Percentiles rank a stretch among this genome's conserved stretches.
Evolutionary conservation across 1,140 invertebrate genomes (phyloP).

Genomic region (Agrypnia vestita): DNA sequence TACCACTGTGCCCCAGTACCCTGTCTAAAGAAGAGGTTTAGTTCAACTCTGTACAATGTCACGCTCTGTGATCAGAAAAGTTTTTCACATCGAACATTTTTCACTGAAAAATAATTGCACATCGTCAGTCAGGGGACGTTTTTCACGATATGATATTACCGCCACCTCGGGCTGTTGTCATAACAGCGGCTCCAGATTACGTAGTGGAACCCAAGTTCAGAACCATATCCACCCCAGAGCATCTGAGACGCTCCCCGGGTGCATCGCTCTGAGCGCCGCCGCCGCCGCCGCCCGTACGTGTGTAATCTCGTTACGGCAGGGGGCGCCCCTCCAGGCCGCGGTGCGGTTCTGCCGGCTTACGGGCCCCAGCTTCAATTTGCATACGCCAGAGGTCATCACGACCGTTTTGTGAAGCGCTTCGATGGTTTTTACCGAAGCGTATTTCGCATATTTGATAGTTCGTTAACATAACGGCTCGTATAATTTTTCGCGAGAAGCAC

Average conservation of each 20-base stretch:
- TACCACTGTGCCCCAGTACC: no score
- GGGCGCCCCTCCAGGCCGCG: neutral
- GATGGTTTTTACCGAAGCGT: neutral
- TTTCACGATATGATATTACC: neutral
- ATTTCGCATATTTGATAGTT: conserved; percentile 1
- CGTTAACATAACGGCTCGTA: neutral
- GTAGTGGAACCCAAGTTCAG: neutral
- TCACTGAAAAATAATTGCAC: no score
- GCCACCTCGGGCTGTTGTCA: neutral
- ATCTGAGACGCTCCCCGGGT: neutral
- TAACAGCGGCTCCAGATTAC: neutral
- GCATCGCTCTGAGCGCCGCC: conserved; percentile 20
- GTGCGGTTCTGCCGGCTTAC: neutral
- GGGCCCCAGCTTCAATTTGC: neutral
- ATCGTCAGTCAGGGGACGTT: no score
- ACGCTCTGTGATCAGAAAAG: no score
- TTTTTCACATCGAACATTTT: no score
- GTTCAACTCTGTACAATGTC: no score
- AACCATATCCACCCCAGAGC: neutral
- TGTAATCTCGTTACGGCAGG: conserved; percentile 22
- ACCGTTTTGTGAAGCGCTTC: neutral
- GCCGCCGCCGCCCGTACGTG: conserved; percentile 16
- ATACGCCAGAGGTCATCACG: conserved; percentile 9
- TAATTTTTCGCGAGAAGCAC: neutral
- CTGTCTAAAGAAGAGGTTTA: no score